phyloP scores from a whole-genome alignment of 2,888 invertebrate genomes.

The Luperina testacea region DNA sequence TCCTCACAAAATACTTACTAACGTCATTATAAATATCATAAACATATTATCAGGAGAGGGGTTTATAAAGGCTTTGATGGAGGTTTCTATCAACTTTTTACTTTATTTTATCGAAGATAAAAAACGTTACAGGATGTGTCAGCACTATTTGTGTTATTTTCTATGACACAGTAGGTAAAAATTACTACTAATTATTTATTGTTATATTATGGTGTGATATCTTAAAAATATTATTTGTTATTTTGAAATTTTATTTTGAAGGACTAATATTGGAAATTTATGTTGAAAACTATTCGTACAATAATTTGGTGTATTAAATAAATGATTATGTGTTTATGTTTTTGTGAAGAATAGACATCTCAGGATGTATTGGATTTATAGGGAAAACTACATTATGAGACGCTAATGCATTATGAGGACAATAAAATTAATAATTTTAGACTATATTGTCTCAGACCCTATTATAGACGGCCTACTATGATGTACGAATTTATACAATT shows the following conservation, averaged over 20 bases:
- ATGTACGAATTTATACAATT: not conserved
- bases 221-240: not conserved
- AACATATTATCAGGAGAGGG: conserved; percentile 28
- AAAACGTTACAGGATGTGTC: not conserved
- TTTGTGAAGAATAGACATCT: not conserved
- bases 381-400: not conserved
- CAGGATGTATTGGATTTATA: not conserved
- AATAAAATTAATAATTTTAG: not conserved
- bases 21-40: not conserved
- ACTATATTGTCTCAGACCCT: not conserved
- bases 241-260: conserved; percentile 5
- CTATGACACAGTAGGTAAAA: conserved; percentile 1
- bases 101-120: not conserved
- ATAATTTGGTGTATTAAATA: not conserved
- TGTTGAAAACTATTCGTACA: conserved; percentile 2
- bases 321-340: not conserved
- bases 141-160: not conserved
- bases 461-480: not conserved
- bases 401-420: not conserved
- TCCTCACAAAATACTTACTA: conserved; percentile 23
- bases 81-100: conserved; percentile 6
- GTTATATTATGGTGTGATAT: not conserved
- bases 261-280: not conserved
- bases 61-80: not conserved
- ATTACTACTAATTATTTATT: not conserved